These are phyloP conservation scores for Saccostrea cuccullata DNA, from an alignment of 1,140 invertebrate species.

Conservation along the genomic window DNA sequence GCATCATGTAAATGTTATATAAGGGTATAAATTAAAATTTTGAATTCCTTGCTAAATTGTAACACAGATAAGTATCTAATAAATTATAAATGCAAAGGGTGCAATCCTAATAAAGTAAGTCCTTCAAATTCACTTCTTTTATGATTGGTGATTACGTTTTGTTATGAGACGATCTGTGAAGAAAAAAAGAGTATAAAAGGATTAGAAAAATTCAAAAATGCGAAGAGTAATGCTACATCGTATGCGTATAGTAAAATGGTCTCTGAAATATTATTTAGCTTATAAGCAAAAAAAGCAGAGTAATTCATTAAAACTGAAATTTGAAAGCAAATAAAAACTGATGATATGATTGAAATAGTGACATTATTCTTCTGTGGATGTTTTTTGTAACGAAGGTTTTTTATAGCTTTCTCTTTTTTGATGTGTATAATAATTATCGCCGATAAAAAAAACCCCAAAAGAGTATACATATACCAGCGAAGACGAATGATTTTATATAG, in stretches of 20 bases:
- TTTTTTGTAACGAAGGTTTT: not conserved
- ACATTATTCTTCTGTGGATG: not conserved
- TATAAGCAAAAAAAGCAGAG: too few species aligned
- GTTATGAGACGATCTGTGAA: too few species aligned
- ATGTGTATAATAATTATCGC: not conserved
- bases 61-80: too few species aligned
- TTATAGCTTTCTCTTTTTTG: not conserved
- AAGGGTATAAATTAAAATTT: too few species aligned
- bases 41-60: too few species aligned
- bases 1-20: too few species aligned
- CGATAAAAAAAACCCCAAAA: not conserved
- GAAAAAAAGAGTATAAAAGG: not conserved
- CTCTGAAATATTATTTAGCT: too few species aligned
- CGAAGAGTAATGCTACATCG: too few species aligned
- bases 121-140: too few species aligned
- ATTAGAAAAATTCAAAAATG: not conserved
- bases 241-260: not conserved
- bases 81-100: too few species aligned
- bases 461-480: not conserved
- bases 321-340: not conserved
- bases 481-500: not conserved
- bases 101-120: too few species aligned
- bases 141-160: too few species aligned
- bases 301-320: not conserved
- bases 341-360: not conserved